Base-by-base conservation (phyloP, 2,797 vertebrate species). In the Arctocebus calabarensis region DNA sequence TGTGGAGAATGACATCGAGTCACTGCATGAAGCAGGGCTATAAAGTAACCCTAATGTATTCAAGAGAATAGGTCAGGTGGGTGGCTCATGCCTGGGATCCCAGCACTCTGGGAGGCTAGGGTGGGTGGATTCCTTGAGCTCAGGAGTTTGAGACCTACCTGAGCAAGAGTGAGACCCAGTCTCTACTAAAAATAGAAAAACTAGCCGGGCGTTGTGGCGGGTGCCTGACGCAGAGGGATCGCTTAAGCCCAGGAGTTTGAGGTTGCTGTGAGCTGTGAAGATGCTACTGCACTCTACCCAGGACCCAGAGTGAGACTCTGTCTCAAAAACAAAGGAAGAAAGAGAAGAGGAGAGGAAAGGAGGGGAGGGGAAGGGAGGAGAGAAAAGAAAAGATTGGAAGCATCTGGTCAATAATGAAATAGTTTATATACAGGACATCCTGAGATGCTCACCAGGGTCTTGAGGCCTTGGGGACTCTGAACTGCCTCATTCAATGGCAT, bases 381-480 rank as follows among this genome's bases (percentile, higher is more conserved):
- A 52, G 45, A 14, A 14, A 66, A 19, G 8, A n/a, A 8, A 12
- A 29, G 9, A 1, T 6, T 4, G n/a, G n/a, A 37, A 40, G 5
- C 17, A 0, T 10, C 55, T 3, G 29, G 37, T n/a, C 77, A 6
- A 0, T 8, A 5, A 16, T 5, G 2, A 59, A 48, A 4, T 17
- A 11, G 70, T 27, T 4, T 9, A 17, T 5, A n/a, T 17, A 17
- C 45, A 2, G 37, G 2, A 37, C 23, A 14, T 29, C 82, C 57
- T 29, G 12, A 27, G 37, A 2, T 20, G 48, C 40, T 32, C 75
- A 10, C 7, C 3, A 5, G 57, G 2, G 13, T 27, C 59, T 19
- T 17, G 43, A 27, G 0, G 5, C 3, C 74, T n/a, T 22, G 25
- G 32, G 32, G 62, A 34, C 20, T 25, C 8, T 5, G 32, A n/a